Percentiles rank a stretch among this genome's conserved stretches.
phyloP scores from a whole-genome alignment of 2,797 vertebrate genomes.

The Thunnus albacares region DNA sequence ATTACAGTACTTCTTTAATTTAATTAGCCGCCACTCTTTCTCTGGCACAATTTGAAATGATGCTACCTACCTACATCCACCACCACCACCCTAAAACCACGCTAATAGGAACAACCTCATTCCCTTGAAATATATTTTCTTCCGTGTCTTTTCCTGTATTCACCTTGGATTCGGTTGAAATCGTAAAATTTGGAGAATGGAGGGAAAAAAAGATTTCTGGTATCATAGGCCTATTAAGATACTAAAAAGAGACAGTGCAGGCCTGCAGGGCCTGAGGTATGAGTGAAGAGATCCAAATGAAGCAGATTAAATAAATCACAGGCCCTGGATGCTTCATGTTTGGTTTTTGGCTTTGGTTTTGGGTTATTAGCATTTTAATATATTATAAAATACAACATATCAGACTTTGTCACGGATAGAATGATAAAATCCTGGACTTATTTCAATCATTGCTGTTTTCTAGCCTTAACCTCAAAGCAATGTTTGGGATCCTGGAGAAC shows the following conservation, averaged over 20 bases:
- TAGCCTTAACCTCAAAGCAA: slow-evolving; percentile 23
- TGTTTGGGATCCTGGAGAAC: slow-evolving; percentile 19
- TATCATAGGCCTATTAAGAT: slow-evolving; percentile 69
- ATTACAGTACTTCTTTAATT: slow-evolving; percentile 72
- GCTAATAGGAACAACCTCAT: slow-evolving; percentile 49
- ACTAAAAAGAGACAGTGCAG: slow-evolving; percentile 64
- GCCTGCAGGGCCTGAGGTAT: slow-evolving; percentile 73
- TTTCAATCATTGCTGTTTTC: neutral
- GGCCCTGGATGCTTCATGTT: slow-evolving; percentile 57
- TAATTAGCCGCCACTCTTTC: slow-evolving; percentile 69
- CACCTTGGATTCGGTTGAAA: slow-evolving; percentile 71
- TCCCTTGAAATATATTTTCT: slow-evolving; percentile 50
- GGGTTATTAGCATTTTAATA: slow-evolving; percentile 54
- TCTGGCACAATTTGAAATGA: slow-evolving; percentile 64
- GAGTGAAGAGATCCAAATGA: slow-evolving; percentile 65
- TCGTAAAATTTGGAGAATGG: slow-evolving; percentile 54
- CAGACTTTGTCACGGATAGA: slow-evolving; percentile 19
- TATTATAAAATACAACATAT: slow-evolving; percentile 33
- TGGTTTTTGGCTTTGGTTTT: slow-evolving; percentile 36
- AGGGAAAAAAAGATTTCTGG: slow-evolving; percentile 43
- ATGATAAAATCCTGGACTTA: neutral
- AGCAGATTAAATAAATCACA: slow-evolving; percentile 67
- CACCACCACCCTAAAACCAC: slow-evolving; percentile 52
- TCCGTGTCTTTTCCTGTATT: slow-evolving; percentile 53
- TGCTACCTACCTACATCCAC: slow-evolving; percentile 34